phyloP scores from a whole-genome alignment of 2,797 vertebrate genomes.

The Syncerus caffer region DNA sequence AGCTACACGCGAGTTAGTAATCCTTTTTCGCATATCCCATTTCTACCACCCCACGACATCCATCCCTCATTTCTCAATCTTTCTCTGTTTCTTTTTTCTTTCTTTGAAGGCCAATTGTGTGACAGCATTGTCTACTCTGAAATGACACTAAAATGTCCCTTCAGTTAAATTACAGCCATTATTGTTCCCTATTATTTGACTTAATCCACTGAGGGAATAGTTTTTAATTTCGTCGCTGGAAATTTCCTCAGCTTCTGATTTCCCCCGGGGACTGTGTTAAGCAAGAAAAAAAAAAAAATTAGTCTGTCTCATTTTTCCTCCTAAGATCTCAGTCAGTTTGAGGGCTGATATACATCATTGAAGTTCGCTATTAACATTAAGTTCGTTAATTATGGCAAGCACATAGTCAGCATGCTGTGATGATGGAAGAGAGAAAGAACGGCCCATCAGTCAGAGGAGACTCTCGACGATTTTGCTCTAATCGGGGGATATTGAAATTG shows the following conservation, averaged over 20 bases:
- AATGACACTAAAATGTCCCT: slow-evolving; percentile 47
- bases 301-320: not conserved
- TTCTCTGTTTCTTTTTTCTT: not conserved
- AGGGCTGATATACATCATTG: slow-evolving; percentile 65
- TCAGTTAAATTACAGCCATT: slow-evolving; percentile 33
- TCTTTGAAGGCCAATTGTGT: not conserved
- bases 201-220: slow-evolving; percentile 46
- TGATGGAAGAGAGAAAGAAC: slow-evolving; percentile 60
- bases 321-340: slow-evolving; percentile 49
- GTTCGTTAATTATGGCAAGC: slow-evolving; percentile 72
- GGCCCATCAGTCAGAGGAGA: slow-evolving; percentile 47
- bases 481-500: slow-evolving; percentile 66
- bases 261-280: slow-evolving; percentile 56
- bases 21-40: not conserved
- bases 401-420: slow-evolving; percentile 56
- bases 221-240: slow-evolving; percentile 68
- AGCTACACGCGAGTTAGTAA: not conserved
- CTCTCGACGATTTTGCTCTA: slow-evolving; percentile 50
- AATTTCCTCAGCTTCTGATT: slow-evolving; percentile 67
- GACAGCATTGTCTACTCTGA: not conserved
- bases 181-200: slow-evolving; percentile 49
- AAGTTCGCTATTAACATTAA: slow-evolving; percentile 69
- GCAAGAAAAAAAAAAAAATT: slow-evolving; percentile 52
- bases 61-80: not conserved
- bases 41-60: not conserved